Base-by-base conservation (phyloP, 2,113 vertebrate species). In the Tachuris rubrigastra region DNA sequence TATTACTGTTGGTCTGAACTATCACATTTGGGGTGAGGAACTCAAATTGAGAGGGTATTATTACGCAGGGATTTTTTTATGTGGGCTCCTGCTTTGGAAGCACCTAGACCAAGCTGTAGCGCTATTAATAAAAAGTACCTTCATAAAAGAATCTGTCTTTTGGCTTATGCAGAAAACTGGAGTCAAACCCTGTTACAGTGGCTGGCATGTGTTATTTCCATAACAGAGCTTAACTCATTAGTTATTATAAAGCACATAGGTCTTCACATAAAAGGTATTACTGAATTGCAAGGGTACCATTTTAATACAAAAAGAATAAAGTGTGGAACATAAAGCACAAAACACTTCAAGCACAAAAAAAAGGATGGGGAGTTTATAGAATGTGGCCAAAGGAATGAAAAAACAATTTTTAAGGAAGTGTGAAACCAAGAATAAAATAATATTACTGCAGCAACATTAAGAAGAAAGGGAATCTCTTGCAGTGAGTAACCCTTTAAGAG, bases 271-370 rank as follows among this genome's bases (percentile, higher is more conserved):
- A 90, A 94, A 95, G 28, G 22, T 47, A 53, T 80, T 86, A 87
- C 59, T 85, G 77, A 90, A 96, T 53, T 90, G 44, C 31, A 89
- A 65, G 63, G 42, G 58, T 42, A 52, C 62, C 78, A 89, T 85
- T 92, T 67, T 63, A 80, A 56, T 68, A 85, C 46, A 63, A 87
- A 85, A 95, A 71, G 65, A 88, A 80, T 71, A 55, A 88, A 95
- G 52, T 86, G 75, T 90, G 75, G 93, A 94, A 90, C 71, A 90
- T 96, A 93, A 95, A 96, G 47, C 49, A 91, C 76, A 93, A 95
- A 97, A 86, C 1, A 55, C 68, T 89, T 90, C 72, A 96, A 94
- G 79, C 91, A 87, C 44, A 46, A 52, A 77, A 55, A 85, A 91
- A 93, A 71, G 44, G 46, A 87, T 49, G 31, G 19, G 35, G 87